phyloP scores from a whole-genome alignment of 2,797 vertebrate genomes.

The Sphenopsis melanotis region DNA sequence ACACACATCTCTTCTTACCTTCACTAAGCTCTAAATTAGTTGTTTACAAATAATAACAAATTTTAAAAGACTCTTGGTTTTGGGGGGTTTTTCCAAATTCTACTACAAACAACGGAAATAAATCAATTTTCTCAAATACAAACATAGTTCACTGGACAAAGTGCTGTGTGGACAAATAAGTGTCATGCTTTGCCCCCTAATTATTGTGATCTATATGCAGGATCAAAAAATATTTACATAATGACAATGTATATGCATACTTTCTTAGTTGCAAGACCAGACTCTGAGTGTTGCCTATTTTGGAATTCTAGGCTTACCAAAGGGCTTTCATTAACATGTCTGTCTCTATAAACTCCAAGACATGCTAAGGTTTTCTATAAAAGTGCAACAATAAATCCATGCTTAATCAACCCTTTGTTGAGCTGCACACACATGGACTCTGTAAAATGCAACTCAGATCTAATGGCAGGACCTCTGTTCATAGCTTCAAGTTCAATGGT shows the following conservation, averaged over 20 bases:
- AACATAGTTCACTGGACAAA: neutral
- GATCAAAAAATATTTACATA: neutral
- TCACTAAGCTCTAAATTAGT: neutral
- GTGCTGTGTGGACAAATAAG: neutral
- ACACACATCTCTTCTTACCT: neutral
- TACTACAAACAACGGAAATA: neutral
- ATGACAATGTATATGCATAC: neutral
- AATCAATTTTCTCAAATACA: neutral
- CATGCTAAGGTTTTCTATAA: conserved; percentile 30
- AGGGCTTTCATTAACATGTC: conserved; percentile 13
- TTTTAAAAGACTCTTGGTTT: neutral
- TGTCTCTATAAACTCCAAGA: conserved; percentile 46
- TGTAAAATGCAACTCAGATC: conserved; percentile 40
- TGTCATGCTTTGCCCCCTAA: neutral
- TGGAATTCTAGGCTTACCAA: conserved; percentile 14
- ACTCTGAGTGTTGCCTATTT: neutral
- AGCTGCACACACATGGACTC: conserved; percentile 6
- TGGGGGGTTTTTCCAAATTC: neutral
- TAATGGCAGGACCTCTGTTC: conserved; percentile 14
- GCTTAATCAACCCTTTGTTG: conserved; percentile 53
- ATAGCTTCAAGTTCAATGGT: neutral
- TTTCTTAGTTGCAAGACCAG: neutral
- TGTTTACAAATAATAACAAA: neutral
- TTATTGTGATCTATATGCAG: neutral
- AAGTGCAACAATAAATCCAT: conserved; percentile 44